Evolutionary conservation across 2,113 vertebrate species (phyloP).

Genomic region (Pipra filicauda): DNA sequence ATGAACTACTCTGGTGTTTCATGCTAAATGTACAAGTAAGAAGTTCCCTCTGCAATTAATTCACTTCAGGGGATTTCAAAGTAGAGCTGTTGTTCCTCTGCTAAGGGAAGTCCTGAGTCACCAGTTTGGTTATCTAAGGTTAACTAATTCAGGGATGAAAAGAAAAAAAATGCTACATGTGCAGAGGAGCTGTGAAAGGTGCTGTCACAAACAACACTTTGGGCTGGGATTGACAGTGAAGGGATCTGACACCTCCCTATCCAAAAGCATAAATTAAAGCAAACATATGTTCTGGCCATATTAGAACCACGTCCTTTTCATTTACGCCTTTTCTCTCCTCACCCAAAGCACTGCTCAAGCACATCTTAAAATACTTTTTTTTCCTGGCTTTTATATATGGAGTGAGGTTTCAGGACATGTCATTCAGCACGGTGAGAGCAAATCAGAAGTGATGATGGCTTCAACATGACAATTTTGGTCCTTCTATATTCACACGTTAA

Average conservation of each 20-base stretch:
- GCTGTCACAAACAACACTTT: neutral
- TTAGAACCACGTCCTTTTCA: neutral
- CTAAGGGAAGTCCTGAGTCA: neutral
- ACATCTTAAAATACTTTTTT: neutral
- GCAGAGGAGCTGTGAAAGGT: neutral
- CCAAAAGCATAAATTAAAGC: neutral
- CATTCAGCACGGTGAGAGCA: neutral
- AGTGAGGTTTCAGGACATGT: neutral
- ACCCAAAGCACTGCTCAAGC: neutral
- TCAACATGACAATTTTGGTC: neutral
- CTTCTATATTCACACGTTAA: neutral
- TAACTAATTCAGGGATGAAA: neutral
- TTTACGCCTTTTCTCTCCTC: neutral
- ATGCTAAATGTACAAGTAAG: neutral
- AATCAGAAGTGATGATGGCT: neutral
- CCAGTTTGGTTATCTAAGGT: neutral
- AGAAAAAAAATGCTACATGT: neutral
- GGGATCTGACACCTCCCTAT: neutral
- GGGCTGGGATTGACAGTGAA: neutral
- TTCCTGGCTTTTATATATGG: neutral
- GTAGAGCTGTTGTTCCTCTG: neutral
- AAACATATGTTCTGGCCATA: neutral
- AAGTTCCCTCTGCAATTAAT: neutral
- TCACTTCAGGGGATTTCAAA: neutral
- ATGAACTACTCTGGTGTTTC: neutral